A percentile compares a stretch with the other conserved stretches of the same genome.
Evolutionary conservation across 2,113 vertebrate genomes (phyloP).

Genomic region (Cnemophilus loriae): DNA sequence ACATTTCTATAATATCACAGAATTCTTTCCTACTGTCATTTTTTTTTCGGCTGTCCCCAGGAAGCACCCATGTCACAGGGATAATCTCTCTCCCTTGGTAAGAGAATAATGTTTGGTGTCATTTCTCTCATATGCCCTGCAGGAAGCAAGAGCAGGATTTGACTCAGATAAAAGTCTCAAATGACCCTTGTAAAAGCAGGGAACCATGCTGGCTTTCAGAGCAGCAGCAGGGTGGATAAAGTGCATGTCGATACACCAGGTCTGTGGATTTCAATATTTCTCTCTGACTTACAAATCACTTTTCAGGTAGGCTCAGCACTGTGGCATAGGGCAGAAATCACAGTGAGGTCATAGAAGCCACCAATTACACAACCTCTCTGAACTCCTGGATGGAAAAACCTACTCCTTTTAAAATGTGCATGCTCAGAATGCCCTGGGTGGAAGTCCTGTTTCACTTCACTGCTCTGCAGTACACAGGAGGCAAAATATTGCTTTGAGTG

Average conservation of each 20-base stretch:
- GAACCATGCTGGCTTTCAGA: background rate
- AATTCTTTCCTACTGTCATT: background rate
- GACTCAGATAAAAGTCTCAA: constrained; percentile 30
- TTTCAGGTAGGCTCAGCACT: background rate
- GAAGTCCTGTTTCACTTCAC: background rate
- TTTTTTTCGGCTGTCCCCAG: background rate
- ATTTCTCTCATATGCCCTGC: background rate
- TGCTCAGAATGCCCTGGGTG: background rate
- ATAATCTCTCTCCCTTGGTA: background rate
- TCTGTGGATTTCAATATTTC: background rate
- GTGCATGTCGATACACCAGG: background rate
- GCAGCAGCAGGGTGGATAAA: background rate
- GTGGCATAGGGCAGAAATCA: constrained; percentile 9
- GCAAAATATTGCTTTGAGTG: background rate
- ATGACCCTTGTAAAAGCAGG: constrained; percentile 33
- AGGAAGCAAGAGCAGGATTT: constrained; percentile 14
- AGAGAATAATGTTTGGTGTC: background rate
- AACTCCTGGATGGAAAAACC: background rate
- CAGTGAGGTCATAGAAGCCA: background rate
- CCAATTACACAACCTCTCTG: background rate
- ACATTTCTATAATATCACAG: too few relatives aligned
- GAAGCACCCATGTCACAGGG: background rate
- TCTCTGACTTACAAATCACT: background rate
- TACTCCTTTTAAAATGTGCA: background rate
- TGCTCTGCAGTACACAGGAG: background rate